Conservation (phyloP, 2,888 invertebrate genomes). For the Phanerotoma sp. region DNA sequence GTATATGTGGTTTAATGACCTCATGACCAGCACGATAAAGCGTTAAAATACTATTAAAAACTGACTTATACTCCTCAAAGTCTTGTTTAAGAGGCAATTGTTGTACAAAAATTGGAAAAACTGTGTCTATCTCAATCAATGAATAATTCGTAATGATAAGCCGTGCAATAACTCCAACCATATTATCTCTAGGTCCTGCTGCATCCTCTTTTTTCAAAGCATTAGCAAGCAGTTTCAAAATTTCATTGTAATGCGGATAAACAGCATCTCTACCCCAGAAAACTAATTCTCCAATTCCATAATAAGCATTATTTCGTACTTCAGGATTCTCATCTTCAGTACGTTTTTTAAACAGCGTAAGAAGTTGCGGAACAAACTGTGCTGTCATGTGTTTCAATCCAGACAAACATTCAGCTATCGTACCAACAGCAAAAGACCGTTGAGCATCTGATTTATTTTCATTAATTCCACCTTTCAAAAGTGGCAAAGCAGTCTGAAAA, state of each 20-base stretch:
- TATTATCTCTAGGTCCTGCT: constrained; percentile 71
- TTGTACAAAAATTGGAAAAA: constrained; percentile 70
- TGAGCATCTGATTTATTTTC: constrained; percentile 67
- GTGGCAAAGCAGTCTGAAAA: constrained; percentile 66
- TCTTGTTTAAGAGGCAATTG: constrained; percentile 75
- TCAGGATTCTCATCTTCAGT: constrained; percentile 67
- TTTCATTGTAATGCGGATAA: constrained; percentile 65
- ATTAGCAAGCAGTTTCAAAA: constrained; percentile 68
- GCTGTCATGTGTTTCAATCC: constrained; percentile 62
- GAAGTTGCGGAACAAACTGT: constrained; percentile 64
- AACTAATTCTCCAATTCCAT: constrained; percentile 73
- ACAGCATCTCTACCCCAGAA: constrained; percentile 67
- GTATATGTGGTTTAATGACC: constrained; percentile 60
- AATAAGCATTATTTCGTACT: constrained; percentile 76
- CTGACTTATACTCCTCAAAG: constrained; percentile 71
- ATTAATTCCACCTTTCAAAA: constrained; percentile 68
- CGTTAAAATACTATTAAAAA: constrained; percentile 66
- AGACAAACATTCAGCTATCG: constrained; percentile 71
- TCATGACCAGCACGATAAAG: constrained; percentile 67
- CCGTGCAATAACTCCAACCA: constrained; percentile 75
- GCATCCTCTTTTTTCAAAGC: constrained; percentile 68
- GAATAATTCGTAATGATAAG: constrained; percentile 68
- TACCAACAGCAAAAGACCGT: constrained; percentile 72
- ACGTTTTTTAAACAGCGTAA: constrained; percentile 66
- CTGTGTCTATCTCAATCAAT: constrained; percentile 70